Conservation (phyloP, 2,888 invertebrate species). For the Drosophila paramelanica region DNA sequence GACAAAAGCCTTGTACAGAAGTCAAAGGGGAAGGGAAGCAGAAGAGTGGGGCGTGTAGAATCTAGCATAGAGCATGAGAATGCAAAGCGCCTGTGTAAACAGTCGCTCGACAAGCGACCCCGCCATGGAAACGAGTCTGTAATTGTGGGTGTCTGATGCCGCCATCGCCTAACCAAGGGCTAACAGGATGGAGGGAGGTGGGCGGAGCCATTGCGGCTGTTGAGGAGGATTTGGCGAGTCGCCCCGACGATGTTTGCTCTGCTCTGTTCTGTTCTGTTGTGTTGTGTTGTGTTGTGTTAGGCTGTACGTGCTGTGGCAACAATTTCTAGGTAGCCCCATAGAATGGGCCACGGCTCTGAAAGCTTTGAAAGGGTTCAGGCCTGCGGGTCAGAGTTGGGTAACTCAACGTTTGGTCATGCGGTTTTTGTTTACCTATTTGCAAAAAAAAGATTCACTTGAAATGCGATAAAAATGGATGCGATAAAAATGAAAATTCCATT, state of each 20-base stretch:
- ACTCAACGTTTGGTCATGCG: slow-evolving; percentile 12
- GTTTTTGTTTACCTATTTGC: slow-evolving; percentile 15
- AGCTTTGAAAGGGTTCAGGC: slow-evolving; percentile 18
- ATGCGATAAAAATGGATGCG: not conserved
- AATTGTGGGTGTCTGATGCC: slow-evolving; percentile 55
- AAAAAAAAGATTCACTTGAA: not conserved
- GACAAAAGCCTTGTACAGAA: slow-evolving; percentile 52
- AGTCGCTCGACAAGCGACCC: slow-evolving; percentile 40
- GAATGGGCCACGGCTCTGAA: slow-evolving; percentile 14
- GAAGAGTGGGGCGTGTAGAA: not conserved
- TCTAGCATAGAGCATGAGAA: slow-evolving; percentile 28
- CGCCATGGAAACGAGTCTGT: slow-evolving; percentile 45
- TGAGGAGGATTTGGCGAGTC: slow-evolving; percentile 35
- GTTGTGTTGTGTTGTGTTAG: slow-evolving; percentile 7
- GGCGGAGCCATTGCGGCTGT: not conserved
- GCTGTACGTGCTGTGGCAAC: slow-evolving; percentile 61
- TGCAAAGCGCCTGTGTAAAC: slow-evolving; percentile 51
- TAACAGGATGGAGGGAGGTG: not conserved
- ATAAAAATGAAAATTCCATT: slow-evolving; percentile 19
- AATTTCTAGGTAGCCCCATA: slow-evolving; percentile 40
- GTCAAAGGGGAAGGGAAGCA: not conserved
- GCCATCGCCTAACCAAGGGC: slow-evolving; percentile 6
- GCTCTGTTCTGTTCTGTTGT: not conserved
- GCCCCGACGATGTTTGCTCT: slow-evolving; percentile 25
- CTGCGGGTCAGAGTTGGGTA: slow-evolving; percentile 34